Percentiles rank a stretch among this genome's conserved stretches.
Evolutionary conservation across 2,113 vertebrate genomes (phyloP).

Genomic region (Mus pahari): DNA sequence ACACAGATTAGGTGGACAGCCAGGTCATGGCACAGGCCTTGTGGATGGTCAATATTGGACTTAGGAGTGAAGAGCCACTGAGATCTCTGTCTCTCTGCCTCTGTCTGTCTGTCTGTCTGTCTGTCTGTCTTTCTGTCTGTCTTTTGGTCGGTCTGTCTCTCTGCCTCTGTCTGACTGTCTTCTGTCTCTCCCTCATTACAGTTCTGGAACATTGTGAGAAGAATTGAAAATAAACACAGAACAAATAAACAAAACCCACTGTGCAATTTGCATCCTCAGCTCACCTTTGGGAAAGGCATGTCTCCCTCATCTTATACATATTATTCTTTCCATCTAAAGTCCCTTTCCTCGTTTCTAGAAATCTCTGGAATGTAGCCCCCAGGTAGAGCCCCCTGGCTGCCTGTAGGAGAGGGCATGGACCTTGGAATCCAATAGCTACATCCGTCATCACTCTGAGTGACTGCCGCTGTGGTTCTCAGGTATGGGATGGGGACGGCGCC

Average conservation of each 20-base stretch:
- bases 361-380: neutral
- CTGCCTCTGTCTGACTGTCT: too few species aligned
- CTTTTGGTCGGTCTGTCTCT: too few species aligned
- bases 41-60: too few species aligned
- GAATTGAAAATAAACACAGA: neutral
- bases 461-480: neutral
- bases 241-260: neutral
- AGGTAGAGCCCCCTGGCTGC: neutral
- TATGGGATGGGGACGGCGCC: rapidly evolving
- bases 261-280: neutral
- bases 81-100: neutral
- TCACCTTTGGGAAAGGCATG: neutral
- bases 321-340: neutral
- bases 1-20: neutral
- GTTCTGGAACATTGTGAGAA: neutral
- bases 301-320: neutral
- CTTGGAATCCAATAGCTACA: neutral
- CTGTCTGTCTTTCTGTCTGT: neutral
- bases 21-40: neutral
- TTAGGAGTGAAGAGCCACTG: neutral
- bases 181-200: neutral
- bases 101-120: neutral
- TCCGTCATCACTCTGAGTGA: rapidly evolving
- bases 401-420: neutral
- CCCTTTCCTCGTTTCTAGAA: neutral